Conservation (phyloP, 1,140 invertebrate species). For the Drosophila orosa region DNA sequence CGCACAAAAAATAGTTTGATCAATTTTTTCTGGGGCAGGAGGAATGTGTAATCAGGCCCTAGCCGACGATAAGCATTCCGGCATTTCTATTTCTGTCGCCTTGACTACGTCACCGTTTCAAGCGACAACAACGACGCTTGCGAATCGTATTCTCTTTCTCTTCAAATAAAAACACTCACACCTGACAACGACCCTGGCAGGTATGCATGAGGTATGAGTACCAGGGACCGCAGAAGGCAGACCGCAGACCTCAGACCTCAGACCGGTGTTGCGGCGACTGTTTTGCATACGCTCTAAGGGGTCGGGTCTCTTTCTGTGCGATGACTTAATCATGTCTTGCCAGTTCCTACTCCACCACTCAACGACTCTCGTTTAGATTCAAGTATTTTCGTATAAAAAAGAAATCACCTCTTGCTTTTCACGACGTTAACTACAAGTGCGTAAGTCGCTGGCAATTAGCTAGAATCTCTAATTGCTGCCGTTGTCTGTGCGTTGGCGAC, state of each 20-base stretch:
- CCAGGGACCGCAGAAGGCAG: slow-evolving; percentile 29
- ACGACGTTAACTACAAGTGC: slow-evolving; percentile 61
- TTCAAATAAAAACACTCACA: slow-evolving; percentile 49
- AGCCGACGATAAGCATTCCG: slow-evolving; percentile 32
- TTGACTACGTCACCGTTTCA: slow-evolving; percentile 64
- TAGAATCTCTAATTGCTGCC: slow-evolving; percentile 29
- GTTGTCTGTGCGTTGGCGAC: slow-evolving; percentile 49
- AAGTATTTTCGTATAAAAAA: slow-evolving; percentile 6
- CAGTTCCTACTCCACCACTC: slow-evolving; percentile 4
- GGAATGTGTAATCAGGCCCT: slow-evolving; percentile 60
- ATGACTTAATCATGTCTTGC: slow-evolving; percentile 73
- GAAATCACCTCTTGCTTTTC: slow-evolving; percentile 76
- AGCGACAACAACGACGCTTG: slow-evolving; percentile 53
- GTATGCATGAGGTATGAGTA: slow-evolving; percentile 27
- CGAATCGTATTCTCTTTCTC: slow-evolving; percentile 32
- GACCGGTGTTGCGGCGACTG: slow-evolving; percentile 41
- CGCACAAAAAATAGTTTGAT: slow-evolving; percentile 59
- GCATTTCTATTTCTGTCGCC: slow-evolving; percentile 48
- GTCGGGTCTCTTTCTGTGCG: slow-evolving; percentile 33
- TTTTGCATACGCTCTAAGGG: slow-evolving; percentile 57
- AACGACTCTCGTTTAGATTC: slow-evolving; percentile 15
- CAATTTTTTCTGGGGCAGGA: slow-evolving; percentile 65
- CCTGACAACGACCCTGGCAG: slow-evolving; percentile 67
- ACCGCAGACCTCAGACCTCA: slow-evolving; percentile 33
- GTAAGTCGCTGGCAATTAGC: slow-evolving; percentile 66